Evolutionary conservation across 2,797 vertebrate species (phyloP).

Genomic region (Eurystomus glaucurus): DNA sequence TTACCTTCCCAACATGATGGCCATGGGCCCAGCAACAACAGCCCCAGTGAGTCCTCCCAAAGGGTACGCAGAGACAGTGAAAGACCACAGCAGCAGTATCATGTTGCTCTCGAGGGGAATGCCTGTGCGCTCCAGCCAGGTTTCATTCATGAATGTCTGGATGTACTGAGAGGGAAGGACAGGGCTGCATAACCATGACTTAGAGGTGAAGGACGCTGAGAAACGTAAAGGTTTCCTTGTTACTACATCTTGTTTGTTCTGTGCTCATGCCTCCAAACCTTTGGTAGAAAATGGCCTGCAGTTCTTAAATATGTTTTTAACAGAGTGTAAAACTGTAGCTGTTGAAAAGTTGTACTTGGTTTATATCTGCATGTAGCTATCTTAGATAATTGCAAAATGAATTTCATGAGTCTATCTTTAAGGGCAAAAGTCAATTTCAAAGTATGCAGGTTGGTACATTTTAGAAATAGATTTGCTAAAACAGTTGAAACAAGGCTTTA

Average conservation of each 20-base stretch:
- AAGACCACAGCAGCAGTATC: conserved; percentile 90
- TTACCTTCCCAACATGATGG: conserved; percentile 91
- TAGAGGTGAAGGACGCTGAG: too few relatives aligned
- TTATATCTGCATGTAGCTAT: not conserved
- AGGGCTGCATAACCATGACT: not conserved
- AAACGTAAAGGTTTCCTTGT: not conserved
- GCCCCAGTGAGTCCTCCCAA: conserved; percentile 90
- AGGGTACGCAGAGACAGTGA: conserved; percentile 91
- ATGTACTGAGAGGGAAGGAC: conserved; percentile 84
- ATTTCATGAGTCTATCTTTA: not conserved
- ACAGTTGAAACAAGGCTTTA: not conserved
- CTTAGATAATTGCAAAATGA: not conserved
- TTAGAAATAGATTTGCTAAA: not conserved
- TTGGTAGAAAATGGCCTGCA: not conserved
- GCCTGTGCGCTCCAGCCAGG: conserved; percentile 87
- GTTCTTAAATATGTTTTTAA: not conserved
- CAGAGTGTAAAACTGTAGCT: not conserved
- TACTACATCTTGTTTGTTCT: not conserved
- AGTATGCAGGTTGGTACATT: not conserved
- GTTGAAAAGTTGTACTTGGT: not conserved
- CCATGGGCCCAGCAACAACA: conserved; percentile 90
- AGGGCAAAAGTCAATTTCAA: not conserved
- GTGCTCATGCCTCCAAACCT: not conserved
- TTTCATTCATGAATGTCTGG: conserved; percentile 90
- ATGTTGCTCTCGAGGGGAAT: conserved; percentile 80